Evolutionary conservation across 1,140 invertebrate genomes (phyloP).

Genomic region (Microvelia longipes): DNA sequence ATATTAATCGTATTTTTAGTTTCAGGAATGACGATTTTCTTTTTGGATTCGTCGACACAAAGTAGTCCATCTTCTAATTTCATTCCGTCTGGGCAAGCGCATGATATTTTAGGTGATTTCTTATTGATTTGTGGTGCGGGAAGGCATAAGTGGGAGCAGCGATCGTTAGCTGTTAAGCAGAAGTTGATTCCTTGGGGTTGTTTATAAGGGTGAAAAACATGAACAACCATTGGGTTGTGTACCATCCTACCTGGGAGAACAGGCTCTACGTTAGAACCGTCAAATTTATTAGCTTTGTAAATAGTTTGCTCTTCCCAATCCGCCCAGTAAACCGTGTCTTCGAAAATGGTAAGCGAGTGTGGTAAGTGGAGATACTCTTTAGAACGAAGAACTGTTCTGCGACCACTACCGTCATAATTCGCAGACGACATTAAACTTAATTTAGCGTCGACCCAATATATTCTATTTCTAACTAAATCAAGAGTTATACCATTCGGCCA

Average conservation of each 20-base stretch:
- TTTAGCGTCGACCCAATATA: slow-evolving; percentile 96
- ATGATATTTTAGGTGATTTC: slow-evolving; percentile 4
- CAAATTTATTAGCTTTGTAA: slow-evolving; percentile 13
- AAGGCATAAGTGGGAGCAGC: slow-evolving; percentile 11
- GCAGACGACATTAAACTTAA: slow-evolving; percentile 67
- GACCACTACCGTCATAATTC: slow-evolving; percentile 65
- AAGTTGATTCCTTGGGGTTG: slow-evolving; percentile 7
- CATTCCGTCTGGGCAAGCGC: slow-evolving; percentile 10
- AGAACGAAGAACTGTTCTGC: slow-evolving; percentile 59
- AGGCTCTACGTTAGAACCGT: slow-evolving; percentile 5
- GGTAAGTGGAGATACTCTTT: slow-evolving; percentile 63
- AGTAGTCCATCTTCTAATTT: background rate
- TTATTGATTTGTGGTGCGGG: slow-evolving; percentile 4
- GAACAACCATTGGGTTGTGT: slow-evolving; percentile 11
- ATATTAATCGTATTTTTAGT: background rate
- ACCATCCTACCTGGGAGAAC: background rate
- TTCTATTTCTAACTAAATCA: slow-evolving; percentile 57
- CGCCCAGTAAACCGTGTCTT: slow-evolving; percentile 90
- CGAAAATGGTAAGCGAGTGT: slow-evolving; percentile 79
- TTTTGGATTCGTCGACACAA: background rate
- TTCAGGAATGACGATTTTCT: background rate
- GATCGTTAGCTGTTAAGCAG: background rate
- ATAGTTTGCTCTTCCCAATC: slow-evolving; percentile 56
- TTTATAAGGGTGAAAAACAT: slow-evolving; percentile 11
- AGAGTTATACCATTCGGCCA: slow-evolving; percentile 90